Evolutionary conservation across 2,888 invertebrate species (phyloP).

Genomic region (Conchocele bisecta): DNA sequence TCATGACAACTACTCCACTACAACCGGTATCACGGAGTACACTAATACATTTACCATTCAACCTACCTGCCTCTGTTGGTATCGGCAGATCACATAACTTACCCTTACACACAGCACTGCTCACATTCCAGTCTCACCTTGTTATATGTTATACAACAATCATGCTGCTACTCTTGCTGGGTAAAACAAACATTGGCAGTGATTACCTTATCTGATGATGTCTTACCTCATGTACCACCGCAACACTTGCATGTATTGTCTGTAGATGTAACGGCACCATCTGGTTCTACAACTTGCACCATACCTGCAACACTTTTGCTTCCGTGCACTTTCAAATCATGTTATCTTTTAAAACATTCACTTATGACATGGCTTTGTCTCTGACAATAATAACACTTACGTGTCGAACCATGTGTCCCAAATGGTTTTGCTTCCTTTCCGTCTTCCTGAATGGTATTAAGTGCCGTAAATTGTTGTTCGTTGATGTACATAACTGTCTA

Average conservation of each 20-base stretch:
- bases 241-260: too few relatives aligned
- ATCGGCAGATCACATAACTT: background rate
- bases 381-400: background rate
- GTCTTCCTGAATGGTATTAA: too few relatives aligned
- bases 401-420: background rate
- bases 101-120: background rate
- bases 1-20: background rate
- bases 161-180: background rate
- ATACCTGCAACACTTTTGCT: background rate
- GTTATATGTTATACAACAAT: background rate
- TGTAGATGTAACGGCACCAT: background rate
- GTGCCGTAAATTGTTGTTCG: too few relatives aligned
- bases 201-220: background rate
- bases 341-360: background rate
- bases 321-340: background rate
- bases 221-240: too few relatives aligned
- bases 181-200: background rate
- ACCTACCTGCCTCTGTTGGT: background rate
- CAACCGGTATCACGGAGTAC: background rate
- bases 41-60: background rate
- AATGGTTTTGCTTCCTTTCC: too few relatives aligned
- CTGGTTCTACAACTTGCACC: background rate
- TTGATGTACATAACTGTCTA: too few relatives aligned
- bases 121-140: constrained; percentile 2
- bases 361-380: background rate